phyloP scores from a whole-genome alignment of 2,797 vertebrate species.

The Arrhamphus sclerolepis region DNA sequence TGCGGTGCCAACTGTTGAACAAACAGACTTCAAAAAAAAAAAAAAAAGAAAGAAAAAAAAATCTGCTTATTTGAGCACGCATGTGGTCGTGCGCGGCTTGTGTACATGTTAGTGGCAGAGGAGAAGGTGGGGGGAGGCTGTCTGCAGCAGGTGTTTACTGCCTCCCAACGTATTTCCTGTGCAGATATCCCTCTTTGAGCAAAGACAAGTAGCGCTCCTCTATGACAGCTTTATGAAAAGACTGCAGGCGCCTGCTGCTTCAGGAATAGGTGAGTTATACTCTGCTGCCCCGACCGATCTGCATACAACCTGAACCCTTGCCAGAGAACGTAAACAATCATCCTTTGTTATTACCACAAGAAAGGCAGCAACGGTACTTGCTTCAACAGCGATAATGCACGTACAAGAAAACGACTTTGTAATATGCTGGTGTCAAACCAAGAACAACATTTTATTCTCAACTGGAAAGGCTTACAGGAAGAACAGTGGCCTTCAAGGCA shows the following conservation, averaged over 20 bases:
- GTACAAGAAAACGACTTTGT: slow-evolving; percentile 6
- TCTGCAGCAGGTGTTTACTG: slow-evolving; percentile 78
- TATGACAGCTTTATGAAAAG: slow-evolving; percentile 44
- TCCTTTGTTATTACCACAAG: slow-evolving; percentile 12
- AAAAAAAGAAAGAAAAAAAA: too few relatives aligned
- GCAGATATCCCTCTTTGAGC: slow-evolving; percentile 55
- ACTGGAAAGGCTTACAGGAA: slow-evolving; percentile 36
- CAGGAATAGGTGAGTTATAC: slow-evolving; percentile 10
- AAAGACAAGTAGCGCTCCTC: slow-evolving; percentile 38
- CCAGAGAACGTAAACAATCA: slow-evolving; percentile 25
- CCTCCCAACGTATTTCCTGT: slow-evolving; percentile 80
- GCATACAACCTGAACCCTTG: background rate
- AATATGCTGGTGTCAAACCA: slow-evolving; percentile 36
- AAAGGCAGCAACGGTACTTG: background rate
- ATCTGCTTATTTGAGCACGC: slow-evolving; percentile 32
- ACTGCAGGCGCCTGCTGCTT: slow-evolving; percentile 31
- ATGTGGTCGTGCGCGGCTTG: slow-evolving; percentile 52
- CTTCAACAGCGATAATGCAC: slow-evolving; percentile 10
- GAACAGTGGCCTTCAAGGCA: slow-evolving; percentile 52
- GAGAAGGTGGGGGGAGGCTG: slow-evolving; percentile 2
- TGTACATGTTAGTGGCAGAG: slow-evolving; percentile 32
- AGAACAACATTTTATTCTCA: slow-evolving; percentile 22
- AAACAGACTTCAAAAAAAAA: slow-evolving; percentile 50
- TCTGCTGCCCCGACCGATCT: slow-evolving; percentile 22
- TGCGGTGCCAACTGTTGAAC: slow-evolving; percentile 49